phyloP scores from a whole-genome alignment of 2,888 invertebrate genomes.

The Xanthia togata region DNA sequence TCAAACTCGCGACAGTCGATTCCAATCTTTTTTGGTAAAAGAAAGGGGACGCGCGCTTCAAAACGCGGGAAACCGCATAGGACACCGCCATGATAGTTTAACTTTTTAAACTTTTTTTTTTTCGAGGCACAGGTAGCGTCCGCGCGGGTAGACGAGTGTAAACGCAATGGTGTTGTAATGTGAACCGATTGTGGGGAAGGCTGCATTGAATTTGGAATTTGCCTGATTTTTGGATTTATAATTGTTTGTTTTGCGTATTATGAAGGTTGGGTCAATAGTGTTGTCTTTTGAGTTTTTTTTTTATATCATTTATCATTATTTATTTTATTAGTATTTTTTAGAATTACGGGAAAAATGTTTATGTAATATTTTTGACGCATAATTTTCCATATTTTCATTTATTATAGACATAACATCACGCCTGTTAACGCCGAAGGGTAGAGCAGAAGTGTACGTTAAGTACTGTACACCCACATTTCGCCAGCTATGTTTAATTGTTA shows the following conservation, averaged over 20 bases:
- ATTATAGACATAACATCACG: neutral
- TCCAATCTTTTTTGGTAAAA: slow-evolving; percentile 85
- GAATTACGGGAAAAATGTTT: too few relatives aligned
- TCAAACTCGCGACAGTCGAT: slow-evolving; percentile 86
- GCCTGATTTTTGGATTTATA: slow-evolving; percentile 49
- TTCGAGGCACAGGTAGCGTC: slow-evolving; percentile 51
- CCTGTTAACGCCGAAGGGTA: neutral
- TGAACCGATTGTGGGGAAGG: slow-evolving; percentile 44
- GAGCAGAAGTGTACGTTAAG: neutral
- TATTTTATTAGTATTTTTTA: neutral
- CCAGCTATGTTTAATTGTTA: too few relatives aligned
- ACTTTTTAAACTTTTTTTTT: slow-evolving; percentile 58
- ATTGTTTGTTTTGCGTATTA: neutral
- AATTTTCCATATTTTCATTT: neutral
- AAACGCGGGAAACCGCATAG: slow-evolving; percentile 82
- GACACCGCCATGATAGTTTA: slow-evolving; percentile 77
- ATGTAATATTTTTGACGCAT: neutral
- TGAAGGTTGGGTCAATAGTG: slow-evolving; percentile 13
- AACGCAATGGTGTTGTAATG: slow-evolving; percentile 66
- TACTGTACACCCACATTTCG: neutral
- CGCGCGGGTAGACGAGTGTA: slow-evolving; percentile 48
- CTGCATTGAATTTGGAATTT: slow-evolving; percentile 37
- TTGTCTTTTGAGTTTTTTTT: slow-evolving; percentile 21
- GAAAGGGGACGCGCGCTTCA: slow-evolving; percentile 81
- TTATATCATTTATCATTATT: slow-evolving; percentile 5